Base-by-base conservation (phyloP, 2,888 invertebrate species). In the Cybosia mesomella region DNA sequence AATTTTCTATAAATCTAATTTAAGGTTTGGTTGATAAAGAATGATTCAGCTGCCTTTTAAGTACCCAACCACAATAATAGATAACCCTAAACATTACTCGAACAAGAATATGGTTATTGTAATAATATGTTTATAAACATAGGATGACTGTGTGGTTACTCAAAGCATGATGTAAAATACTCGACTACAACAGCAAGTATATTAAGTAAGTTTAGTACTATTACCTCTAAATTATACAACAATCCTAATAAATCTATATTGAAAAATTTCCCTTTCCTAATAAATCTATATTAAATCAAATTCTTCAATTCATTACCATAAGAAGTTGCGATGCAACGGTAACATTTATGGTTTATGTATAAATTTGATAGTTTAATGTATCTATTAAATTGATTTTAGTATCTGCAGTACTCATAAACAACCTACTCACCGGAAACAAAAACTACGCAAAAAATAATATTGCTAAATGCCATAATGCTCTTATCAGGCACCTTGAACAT, bases 1-100 rank as follows among this genome's bases (percentile, higher is more conserved):
- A 62, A 70, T 67, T 68, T n/a, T 62, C 39, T 68, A 66, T 75
- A 74, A 74, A 77, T 73, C 71, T 67, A 65, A 68, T 64, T 68
- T 76, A 66, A 68, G 70, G 22, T 62, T 36, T 21, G 1, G 24
- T 39, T 54, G 21, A 54, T 34, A 62, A 43, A 58, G 11, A 62
- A 21, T 28, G 55, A 32, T 66, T 57, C 28, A 28, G 57, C n/a
- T 58, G 8, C 34, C 18, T 65, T 66, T 66, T 55, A 59, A 58
- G 64, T 67, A 58, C 36, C 1, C 59, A 0, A 21, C 5, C 15
- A 9, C 36, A 15, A 22, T n/a, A 34, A 22, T 39, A 39, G 15
- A 32, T 22, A n/a, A 49, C 28, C n/a, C 32, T 13, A 58, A 66
- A 70, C 61, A 59, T 70, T 28, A 66, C 59, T 68, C 71, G 66